Base-by-base conservation (phyloP, 2,113 vertebrate species). In the Cryptomyrus ogoouensis region DNA sequence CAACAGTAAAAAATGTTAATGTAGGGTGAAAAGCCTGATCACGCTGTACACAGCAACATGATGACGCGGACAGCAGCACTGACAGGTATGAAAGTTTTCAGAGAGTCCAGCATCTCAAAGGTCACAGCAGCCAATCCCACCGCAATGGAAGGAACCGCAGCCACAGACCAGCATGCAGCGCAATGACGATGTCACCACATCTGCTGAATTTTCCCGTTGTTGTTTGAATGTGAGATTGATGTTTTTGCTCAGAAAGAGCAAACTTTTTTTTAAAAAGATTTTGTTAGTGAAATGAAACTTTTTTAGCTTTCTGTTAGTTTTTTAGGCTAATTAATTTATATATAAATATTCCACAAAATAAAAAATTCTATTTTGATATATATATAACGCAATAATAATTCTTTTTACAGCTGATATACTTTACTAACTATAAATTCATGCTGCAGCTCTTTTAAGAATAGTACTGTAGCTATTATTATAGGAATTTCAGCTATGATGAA, bases 401-500 rank as follows among this genome's bases (percentile, higher is more conserved):
- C 35, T 80, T 80, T 42, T 80, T 80, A 80, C 35, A 42, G 15
- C 35, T 7, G 70, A 80, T 70, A 31, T 70, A 70, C 35, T 35
- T 80, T 80, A 35, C 35, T 80, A 42, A 42, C 27, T 74, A 31
- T 27, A 77, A 12, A 77, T 17, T 74, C 66, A 35, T 35, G 66
- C n/a, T 74, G 27, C 4, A 74, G 10, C 12, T 74, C 31, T 77
- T 39, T 77, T 13, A 77, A 77, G 70, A 39, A 35, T 31, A 39
- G 27, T 77, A 39, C 15, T 74, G 66, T 35, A 5, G 12, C 12
- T 77, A 35, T 80, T 80, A 80, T 80, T 42, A 80, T 17, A 42
- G 35, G 74, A 42, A 80, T 80, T 80, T 80, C 74, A 80, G 74
- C 35, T 80, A 80, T 80, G 74, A 80, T 80, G 74, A 42, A 80